These are phyloP conservation scores for Nephrotoma flavescens DNA, from an alignment of 2,888 invertebrate genomes.

Conservation along the genomic window DNA sequence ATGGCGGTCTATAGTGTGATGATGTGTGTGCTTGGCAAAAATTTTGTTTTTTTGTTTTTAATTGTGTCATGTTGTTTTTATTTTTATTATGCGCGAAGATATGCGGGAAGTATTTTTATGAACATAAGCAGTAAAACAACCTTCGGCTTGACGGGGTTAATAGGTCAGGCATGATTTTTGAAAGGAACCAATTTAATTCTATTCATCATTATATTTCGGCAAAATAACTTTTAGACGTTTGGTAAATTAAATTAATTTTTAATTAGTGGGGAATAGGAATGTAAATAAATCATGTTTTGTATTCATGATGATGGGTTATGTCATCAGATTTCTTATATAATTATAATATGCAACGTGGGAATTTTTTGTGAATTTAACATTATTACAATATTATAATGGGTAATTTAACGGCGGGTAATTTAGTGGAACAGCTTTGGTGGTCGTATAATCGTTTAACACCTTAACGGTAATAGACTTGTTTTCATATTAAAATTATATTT, in stretches of 20 bases:
- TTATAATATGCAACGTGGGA: not conserved
- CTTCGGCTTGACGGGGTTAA: not conserved
- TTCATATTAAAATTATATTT: not conserved
- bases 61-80: not conserved
- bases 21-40: not conserved
- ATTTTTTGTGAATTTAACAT: not conserved
- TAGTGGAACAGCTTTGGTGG: not conserved
- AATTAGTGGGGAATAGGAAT: not conserved
- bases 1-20: not conserved
- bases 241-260: not conserved
- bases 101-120: not conserved
- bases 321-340: not conserved
- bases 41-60: not conserved
- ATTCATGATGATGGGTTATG: not conserved
- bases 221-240: not conserved
- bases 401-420: not conserved
- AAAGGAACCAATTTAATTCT: not conserved
- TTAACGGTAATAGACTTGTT: not conserved
- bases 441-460: not conserved
- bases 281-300: not conserved
- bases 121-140: not conserved
- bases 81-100: not conserved
- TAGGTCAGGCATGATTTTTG: not conserved
- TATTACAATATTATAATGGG: not conserved
- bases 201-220: not conserved